Evolutionary conservation across 1,140 invertebrate genomes (phyloP), one percentile per base, ranked within the genome.

Genomic region (Atopsyche davidsoni): DNA sequence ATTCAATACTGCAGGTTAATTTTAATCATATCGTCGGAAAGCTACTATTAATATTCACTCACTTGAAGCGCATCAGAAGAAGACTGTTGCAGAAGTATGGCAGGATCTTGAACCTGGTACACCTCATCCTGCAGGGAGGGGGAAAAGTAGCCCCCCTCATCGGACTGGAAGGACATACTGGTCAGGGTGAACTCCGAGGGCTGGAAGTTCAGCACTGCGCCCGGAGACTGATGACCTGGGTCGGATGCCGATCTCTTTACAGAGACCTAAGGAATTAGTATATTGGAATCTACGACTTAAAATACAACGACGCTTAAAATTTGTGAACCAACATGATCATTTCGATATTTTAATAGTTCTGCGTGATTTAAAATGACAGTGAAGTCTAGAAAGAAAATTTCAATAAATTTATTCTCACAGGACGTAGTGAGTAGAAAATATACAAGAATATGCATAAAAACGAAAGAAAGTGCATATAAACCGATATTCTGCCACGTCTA

Each of bases 111-210:
- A 0, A 85, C 82, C 58, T 82, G 86, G 55, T 86, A 89, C 1
- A 89, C 85, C 61, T 89, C 86, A 45, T 86, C 84, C 60, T 85
- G 82, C 18, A 86, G 67, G 53, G 78, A 80, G 1, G 83, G 82
- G 52, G 81, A 83, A 57, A 86, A 83, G 62, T 85, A 86, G 18
- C 80, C 82, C 40, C 81, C 82, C 46, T 83, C 82, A 41, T 83
- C 83, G 1, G 79, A 76, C 59, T 79, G 77, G 56, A 78, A 79
- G 2, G 75, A 75, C 36, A 82, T 81, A 44, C 79, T 80, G 3
- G 75, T 75, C 23, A 82, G 80, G 36, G 78, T 79, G 58, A 83
- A 83, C 34, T 76, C 64, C 40, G 75, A 60, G 18, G 76, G 65
- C 55, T 80, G 76, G 62, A 79, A 79, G 52, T 77, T 76, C 24